These are phyloP conservation scores for Styela plicata DNA, from an alignment of 23 tunicate species.

Conservation along the genomic window DNA sequence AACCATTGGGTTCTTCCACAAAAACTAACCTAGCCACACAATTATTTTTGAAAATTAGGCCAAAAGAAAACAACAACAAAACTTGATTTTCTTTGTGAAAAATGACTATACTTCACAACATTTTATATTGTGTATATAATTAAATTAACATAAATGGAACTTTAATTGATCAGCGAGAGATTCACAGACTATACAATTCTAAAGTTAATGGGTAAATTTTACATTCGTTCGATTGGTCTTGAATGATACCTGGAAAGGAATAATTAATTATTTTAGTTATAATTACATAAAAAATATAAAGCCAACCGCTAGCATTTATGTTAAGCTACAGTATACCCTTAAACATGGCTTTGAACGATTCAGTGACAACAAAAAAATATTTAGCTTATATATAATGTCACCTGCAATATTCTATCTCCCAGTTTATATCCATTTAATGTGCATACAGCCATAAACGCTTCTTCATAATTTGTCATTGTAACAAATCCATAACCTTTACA, in stretches of 20 bases:
- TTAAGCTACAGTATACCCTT: too few relatives aligned
- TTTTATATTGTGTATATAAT: background rate
- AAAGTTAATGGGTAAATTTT: conserved; percentile 23
- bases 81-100: too few relatives aligned
- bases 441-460: conserved; percentile 86
- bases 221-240: conserved; percentile 25
- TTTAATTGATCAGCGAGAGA: too few relatives aligned
- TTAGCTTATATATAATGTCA: too few relatives aligned
- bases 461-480: conserved; percentile 93
- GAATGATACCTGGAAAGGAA: conserved; percentile 22
- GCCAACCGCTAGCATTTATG: too few relatives aligned
- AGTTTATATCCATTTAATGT: conserved; percentile 72
- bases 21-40: too few relatives aligned
- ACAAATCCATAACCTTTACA: conserved; percentile 98
- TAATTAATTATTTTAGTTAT: background rate
- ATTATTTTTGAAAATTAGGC: too few relatives aligned
- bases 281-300: background rate
- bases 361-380: too few relatives aligned
- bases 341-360: too few relatives aligned
- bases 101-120: background rate
- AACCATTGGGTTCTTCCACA: too few relatives aligned
- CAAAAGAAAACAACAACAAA: too few relatives aligned
- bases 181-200: too few relatives aligned
- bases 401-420: conserved; percentile 85
- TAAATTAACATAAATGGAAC: background rate